These are phyloP conservation scores for Episyrphus balteatus DNA, from an alignment of 1,140 invertebrate species.

Conservation along the genomic window DNA sequence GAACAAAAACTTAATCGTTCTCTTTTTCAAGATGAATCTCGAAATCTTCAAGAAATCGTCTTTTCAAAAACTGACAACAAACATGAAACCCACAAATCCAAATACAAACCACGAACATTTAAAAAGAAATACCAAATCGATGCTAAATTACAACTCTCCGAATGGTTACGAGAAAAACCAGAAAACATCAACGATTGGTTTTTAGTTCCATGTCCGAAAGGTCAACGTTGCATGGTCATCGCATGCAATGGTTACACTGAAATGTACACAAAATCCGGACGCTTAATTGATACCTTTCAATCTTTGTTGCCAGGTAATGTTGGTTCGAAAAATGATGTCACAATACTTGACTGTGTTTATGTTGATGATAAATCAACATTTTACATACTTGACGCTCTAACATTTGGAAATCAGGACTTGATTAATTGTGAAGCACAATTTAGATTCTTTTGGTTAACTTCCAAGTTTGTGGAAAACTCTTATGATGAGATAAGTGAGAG, in stretches of 20 bases:
- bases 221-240: constrained; percentile 64
- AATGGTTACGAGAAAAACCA: constrained; percentile 83
- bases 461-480: constrained; percentile 17
- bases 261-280: constrained; percentile 59
- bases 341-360: constrained; percentile 73
- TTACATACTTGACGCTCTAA: constrained; percentile 71
- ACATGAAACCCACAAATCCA: background rate
- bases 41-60: background rate
- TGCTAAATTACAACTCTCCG: constrained; percentile 48
- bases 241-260: constrained; percentile 60
- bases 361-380: constrained; percentile 48
- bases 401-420: constrained; percentile 67
- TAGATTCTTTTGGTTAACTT: constrained; percentile 27
- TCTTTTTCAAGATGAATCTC: constrained; percentile 4
- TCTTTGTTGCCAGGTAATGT: constrained; percentile 68
- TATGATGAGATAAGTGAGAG: constrained; percentile 6
- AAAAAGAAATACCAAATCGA: constrained; percentile 2
- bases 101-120: background rate
- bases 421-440: constrained; percentile 58
- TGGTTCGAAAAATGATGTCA: constrained; percentile 24
- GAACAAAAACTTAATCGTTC: constrained; percentile 7
- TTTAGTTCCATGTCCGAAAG: constrained; percentile 73
- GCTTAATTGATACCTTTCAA: constrained; percentile 44
- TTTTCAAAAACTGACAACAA: background rate
- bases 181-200: constrained; percentile 64